Percentiles rank a stretch among this genome's conserved stretches.
Evolutionary conservation across 2,888 invertebrate species (phyloP).

Genomic region (Cyaniris semiargus): DNA sequence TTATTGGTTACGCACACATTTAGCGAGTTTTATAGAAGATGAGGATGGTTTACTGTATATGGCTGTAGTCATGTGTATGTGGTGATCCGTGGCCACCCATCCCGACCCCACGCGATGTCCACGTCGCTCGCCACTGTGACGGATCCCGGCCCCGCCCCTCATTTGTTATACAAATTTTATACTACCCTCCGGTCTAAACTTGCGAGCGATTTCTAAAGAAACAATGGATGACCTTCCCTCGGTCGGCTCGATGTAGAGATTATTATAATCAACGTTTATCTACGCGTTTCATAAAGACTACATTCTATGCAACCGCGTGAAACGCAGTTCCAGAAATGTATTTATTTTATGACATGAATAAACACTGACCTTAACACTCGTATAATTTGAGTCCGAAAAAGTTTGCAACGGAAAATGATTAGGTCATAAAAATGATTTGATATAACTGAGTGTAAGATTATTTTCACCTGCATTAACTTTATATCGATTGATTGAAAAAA

Average conservation of each 20-base stretch:
- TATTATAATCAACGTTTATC: conserved; percentile 18
- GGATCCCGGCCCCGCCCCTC: conserved; percentile 76
- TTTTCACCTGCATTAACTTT: no score
- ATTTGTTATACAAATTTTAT: conserved; percentile 81
- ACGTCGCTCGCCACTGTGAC: conserved; percentile 74
- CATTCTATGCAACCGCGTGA: not conserved
- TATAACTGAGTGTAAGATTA: no score
- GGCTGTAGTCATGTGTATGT: not conserved
- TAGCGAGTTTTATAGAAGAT: not conserved
- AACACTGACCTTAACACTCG: no score
- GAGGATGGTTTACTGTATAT: not conserved
- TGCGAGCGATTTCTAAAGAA: conserved; percentile 54
- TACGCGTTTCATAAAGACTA: conserved; percentile 6
- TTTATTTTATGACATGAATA: not conserved
- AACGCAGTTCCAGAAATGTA: not conserved
- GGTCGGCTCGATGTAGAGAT: conserved; percentile 37
- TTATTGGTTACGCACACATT: no score
- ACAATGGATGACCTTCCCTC: conserved; percentile 51
- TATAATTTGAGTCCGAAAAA: no score
- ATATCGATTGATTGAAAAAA: no score
- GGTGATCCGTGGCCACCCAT: conserved; percentile 66
- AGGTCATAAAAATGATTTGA: no score
- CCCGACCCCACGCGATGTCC: conserved; percentile 66
- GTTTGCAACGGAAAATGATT: no score
- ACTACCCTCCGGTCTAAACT: conserved; percentile 75